phyloP scores from a whole-genome alignment of 2,113 vertebrate genomes.

The Pandion haliaetus region DNA sequence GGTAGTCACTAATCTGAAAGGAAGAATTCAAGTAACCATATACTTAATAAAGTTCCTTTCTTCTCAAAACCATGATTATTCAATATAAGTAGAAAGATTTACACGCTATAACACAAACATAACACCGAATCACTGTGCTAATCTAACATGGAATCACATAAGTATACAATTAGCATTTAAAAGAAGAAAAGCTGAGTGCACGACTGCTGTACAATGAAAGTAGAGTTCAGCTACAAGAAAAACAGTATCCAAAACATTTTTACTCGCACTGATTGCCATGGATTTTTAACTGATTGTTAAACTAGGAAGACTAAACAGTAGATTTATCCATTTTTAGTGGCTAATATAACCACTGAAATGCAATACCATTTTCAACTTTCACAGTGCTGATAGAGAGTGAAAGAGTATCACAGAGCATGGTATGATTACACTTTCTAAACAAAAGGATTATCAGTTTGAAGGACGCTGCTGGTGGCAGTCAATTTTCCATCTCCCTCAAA shows the following conservation, averaged over 20 bases:
- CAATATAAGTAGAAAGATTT: slow-evolving; percentile 18
- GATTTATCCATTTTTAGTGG: background rate
- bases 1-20: slow-evolving; percentile 34
- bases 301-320: background rate
- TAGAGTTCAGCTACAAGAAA: background rate
- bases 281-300: background rate
- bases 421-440: background rate
- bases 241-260: background rate
- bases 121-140: background rate
- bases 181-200: background rate
- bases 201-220: background rate
- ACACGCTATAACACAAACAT: background rate
- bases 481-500: background rate
- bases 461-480: background rate
- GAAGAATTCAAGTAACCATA: slow-evolving; percentile 36
- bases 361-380: background rate
- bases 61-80: slow-evolving; percentile 16
- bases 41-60: slow-evolving; percentile 6
- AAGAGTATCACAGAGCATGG: background rate
- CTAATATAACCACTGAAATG: background rate
- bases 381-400: background rate
- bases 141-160: background rate
- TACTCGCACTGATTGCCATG: background rate
- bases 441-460: background rate
- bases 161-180: background rate